Conservation (phyloP, 2,888 invertebrate species). For the Elaeidobius kamerunicus region DNA sequence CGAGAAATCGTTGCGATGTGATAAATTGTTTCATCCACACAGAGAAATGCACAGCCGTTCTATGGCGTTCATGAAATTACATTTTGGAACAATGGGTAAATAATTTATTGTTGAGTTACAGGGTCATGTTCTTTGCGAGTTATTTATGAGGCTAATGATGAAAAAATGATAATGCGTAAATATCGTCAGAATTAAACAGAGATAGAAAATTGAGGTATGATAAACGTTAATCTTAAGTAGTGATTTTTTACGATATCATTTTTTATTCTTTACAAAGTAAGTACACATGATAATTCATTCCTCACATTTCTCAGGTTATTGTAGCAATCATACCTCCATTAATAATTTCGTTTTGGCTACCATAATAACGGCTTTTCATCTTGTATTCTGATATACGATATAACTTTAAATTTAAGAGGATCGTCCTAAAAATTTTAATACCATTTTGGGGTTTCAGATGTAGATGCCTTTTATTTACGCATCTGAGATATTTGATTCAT, state of each 20-base stretch:
- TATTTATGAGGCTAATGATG: conserved; percentile 13
- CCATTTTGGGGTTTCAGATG: no score
- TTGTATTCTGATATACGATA: no score
- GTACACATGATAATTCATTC: no score
- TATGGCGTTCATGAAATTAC: conserved; percentile 20
- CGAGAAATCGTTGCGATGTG: conserved; percentile 12
- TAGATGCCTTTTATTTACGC: no score
- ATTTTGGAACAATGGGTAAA: conserved; percentile 22
- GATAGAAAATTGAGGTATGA: no score
- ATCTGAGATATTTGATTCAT: no score
- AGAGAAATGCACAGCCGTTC: conserved; percentile 13
- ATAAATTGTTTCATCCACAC: conserved; percentile 18
- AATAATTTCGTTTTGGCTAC: conserved; percentile 22
- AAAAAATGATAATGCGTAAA: conserved; percentile 13
- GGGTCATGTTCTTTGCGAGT: conserved; percentile 11
- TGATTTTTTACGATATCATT: no score
- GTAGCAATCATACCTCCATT: conserved; percentile 10
- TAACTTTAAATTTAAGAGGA: no score
- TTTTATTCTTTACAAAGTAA: no score
- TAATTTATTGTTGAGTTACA: conserved; percentile 22
- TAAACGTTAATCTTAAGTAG: no score
- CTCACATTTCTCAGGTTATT: conserved; percentile 15
- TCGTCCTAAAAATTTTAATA: no score
- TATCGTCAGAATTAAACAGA: no score
- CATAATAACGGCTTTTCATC: conserved; percentile 20